Evolutionary conservation across 2,888 invertebrate genomes (phyloP).

Genomic region (Drosophila nr. perissopoda): DNA sequence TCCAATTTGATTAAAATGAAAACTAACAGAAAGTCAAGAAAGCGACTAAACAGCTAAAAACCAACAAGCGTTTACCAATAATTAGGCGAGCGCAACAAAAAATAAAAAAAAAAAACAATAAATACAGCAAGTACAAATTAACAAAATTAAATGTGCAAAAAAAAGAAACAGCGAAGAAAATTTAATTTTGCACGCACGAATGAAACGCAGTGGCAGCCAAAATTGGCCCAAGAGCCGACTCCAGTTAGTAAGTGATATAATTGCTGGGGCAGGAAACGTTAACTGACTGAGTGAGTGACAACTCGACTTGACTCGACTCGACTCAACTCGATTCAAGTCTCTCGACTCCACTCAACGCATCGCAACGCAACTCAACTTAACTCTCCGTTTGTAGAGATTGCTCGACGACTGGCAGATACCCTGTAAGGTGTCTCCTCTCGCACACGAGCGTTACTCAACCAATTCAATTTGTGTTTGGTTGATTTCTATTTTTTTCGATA

Average conservation of each 20-base stretch:
- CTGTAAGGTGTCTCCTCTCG: background rate
- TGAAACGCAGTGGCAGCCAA: constrained; percentile 55
- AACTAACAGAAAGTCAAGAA: constrained; percentile 32
- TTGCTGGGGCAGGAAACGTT: constrained; percentile 76
- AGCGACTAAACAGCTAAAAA: constrained; percentile 37
- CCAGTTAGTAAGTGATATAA: constrained; percentile 71
- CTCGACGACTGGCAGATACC: background rate
- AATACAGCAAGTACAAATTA: background rate
- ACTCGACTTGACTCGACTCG: constrained; percentile 43
- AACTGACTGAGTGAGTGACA: constrained; percentile 60
- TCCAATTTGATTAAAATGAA: constrained; percentile 34
- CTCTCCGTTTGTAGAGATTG: constrained; percentile 6
- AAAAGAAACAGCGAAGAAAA: constrained; percentile 23
- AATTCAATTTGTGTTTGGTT: background rate
- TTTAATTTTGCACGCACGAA: constrained; percentile 76
- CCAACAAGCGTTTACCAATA: constrained; percentile 47
- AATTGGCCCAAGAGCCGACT: constrained; percentile 31
- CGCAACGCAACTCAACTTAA: background rate
- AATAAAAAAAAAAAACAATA: background rate
- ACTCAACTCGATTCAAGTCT: constrained; percentile 12
- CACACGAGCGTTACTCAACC: background rate
- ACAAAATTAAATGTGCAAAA: constrained; percentile 13
- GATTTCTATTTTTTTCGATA: background rate
- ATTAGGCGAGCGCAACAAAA: constrained; percentile 39
- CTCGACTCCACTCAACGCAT: background rate